Conservation (phyloP, 2,797 vertebrate genomes). For the Eleutherodactylus coqui region DNA sequence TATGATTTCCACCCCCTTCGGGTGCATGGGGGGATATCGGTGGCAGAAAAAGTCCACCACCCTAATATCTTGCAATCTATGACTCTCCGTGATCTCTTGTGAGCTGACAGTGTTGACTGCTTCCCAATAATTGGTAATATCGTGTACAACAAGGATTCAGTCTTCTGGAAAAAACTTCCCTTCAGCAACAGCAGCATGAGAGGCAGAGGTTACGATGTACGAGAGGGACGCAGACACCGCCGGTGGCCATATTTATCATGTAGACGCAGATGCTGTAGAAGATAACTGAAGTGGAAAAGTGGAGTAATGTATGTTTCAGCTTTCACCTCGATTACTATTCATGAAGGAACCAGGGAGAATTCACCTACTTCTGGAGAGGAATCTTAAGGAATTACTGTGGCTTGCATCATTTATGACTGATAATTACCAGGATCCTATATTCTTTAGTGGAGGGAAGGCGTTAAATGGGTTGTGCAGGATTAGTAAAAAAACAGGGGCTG, state of each 20-base stretch:
- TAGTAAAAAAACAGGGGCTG: too few relatives aligned
- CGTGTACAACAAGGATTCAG: background rate
- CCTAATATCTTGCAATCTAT: background rate
- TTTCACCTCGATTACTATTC: background rate
- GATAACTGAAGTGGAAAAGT: slow-evolving; percentile 23
- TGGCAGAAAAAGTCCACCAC: background rate
- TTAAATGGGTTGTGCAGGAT: background rate
- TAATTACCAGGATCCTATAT: background rate
- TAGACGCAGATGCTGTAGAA: slow-evolving; percentile 21
- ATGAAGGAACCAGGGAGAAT: background rate
- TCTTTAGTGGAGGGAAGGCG: background rate
- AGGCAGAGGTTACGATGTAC: background rate
- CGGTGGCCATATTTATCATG: slow-evolving; percentile 15
- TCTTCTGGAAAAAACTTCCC: background rate
- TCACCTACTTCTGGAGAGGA: background rate
- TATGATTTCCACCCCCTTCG: too few relatives aligned
- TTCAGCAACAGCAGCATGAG: background rate
- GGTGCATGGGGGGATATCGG: background rate
- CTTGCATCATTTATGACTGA: background rate
- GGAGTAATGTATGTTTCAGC: background rate
- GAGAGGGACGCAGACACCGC: background rate
- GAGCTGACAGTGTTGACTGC: background rate
- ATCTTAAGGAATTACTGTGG: background rate
- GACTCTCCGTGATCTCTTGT: background rate
- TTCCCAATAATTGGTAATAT: background rate